Conservation (phyloP, 1,140 invertebrate species). For the Aphelenchoides fujianensis region DNA sequence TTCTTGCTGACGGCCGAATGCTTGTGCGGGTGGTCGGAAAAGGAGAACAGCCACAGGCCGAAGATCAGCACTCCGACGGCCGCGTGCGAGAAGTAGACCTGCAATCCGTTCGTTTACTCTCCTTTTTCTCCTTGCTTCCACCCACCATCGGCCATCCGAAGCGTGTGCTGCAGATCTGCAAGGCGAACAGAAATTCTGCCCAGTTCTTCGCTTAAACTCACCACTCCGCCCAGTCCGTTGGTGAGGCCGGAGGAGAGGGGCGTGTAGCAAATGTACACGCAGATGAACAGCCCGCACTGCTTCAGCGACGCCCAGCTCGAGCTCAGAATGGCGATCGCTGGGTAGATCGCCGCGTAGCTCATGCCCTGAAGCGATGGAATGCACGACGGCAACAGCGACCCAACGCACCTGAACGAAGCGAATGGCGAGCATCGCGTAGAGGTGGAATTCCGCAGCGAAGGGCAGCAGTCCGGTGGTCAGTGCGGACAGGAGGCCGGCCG, state of each 20-base stretch:
- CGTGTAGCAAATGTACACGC: slow-evolving; percentile 10
- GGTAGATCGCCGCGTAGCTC: slow-evolving; percentile 6
- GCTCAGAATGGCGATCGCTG: slow-evolving; percentile 18
- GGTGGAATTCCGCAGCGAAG: slow-evolving; percentile 9
- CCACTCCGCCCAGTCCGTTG: slow-evolving; percentile 21
- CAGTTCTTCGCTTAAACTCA: background rate
- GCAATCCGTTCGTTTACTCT: too few relatives aligned
- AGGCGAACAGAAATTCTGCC: background rate
- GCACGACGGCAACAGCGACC: background rate
- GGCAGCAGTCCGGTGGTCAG: slow-evolving; percentile 5
- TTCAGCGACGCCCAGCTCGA: slow-evolving; percentile 21
- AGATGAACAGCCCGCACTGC: slow-evolving; percentile 21
- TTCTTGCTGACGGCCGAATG: background rate
- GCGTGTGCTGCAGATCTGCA: slow-evolving; percentile 19
- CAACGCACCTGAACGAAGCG: slow-evolving; percentile 2
- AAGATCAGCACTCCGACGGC: slow-evolving; percentile 30
- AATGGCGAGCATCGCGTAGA: slow-evolving; percentile 15
- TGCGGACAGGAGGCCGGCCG: slow-evolving; percentile 18
- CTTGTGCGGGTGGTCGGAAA: slow-evolving; percentile 19
- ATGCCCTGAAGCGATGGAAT: background rate
- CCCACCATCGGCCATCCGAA: slow-evolving; percentile 32
- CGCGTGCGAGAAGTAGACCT: slow-evolving; percentile 35
- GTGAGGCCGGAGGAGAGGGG: slow-evolving; percentile 25
- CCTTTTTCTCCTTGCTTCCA: too few relatives aligned
- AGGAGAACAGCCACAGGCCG: slow-evolving; percentile 30